phyloP scores from a whole-genome alignment of 2,888 invertebrate species.

The Thecophora atra region DNA sequence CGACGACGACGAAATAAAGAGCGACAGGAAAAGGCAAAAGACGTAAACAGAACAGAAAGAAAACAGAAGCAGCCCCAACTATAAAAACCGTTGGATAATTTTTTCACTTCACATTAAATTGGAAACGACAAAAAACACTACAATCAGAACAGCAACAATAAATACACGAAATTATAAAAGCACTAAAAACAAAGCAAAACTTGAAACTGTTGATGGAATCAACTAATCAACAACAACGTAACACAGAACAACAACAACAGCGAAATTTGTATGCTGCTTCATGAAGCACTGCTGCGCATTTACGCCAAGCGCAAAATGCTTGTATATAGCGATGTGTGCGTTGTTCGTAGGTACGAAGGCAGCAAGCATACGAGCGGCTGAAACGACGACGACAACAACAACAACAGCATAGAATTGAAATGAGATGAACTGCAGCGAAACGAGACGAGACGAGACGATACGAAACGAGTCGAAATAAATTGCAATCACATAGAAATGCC shows the following conservation, averaged over 20 bases:
- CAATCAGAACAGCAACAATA: constrained; percentile 6
- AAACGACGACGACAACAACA: constrained; percentile 7
- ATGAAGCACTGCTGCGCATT: too few species aligned
- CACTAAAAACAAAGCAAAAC: not conserved
- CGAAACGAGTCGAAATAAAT: constrained; percentile 18
- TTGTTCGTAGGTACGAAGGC: too few species aligned
- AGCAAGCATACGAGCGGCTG: not conserved
- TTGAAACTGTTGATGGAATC: constrained; percentile 17
- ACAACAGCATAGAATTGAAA: not conserved
- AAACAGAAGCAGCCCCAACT: not conserved
- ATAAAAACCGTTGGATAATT: not conserved
- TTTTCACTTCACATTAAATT: constrained; percentile 8
- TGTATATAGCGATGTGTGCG: too few species aligned
- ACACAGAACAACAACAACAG: too few species aligned
- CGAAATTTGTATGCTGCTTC: too few species aligned
- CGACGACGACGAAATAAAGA: constrained; percentile 3
- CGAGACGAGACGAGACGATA: too few species aligned
- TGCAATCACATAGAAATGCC: constrained; percentile 14
- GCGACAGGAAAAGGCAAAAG: not conserved
- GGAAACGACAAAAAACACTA: constrained; percentile 1
- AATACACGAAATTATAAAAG: not conserved
- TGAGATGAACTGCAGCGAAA: constrained; percentile 15
- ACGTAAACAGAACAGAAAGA: not conserved
- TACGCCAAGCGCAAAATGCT: too few species aligned
- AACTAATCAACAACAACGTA: not conserved